phyloP scores from a whole-genome alignment of 1,140 invertebrate genomes.

The Luehdorfia chinensis region DNA sequence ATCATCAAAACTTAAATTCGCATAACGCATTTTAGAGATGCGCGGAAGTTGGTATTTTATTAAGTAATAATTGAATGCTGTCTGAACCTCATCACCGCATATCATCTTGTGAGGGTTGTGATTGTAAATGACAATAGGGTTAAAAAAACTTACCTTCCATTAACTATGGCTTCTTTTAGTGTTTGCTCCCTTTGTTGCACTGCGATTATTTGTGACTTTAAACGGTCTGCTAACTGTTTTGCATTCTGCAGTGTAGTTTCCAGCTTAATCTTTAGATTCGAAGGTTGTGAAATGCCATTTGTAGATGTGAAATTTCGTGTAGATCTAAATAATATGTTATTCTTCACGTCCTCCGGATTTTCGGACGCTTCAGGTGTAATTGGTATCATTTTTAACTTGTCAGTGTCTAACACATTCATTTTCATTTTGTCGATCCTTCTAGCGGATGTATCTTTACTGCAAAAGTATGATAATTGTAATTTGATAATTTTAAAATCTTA shows the following conservation, averaged over 20 bases:
- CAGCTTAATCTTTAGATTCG: conserved; percentile 26
- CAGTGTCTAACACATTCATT: neutral
- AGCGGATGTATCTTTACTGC: neutral
- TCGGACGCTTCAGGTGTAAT: neutral
- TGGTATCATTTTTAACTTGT: neutral
- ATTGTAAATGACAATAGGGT: too few species aligned
- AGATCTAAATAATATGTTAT: neutral
- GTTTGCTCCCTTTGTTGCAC: conserved; percentile 28
- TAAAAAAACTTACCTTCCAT: conserved; percentile 40
- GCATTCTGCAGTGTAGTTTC: conserved; percentile 37
- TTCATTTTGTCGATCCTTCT: conserved; percentile 3
- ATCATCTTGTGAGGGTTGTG: too few species aligned
- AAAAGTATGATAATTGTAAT: too few species aligned
- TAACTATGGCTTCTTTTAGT: conserved; percentile 49
- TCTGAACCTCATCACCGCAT: too few species aligned
- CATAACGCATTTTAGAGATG: too few species aligned
- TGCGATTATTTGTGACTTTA: conserved; percentile 38
- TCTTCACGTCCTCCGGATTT: neutral
- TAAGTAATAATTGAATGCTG: too few species aligned
- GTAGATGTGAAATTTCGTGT: conserved; percentile 7
- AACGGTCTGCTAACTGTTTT: conserved; percentile 28
- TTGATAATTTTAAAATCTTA: too few species aligned
- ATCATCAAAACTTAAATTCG: too few species aligned
- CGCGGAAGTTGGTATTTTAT: too few species aligned
- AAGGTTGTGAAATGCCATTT: neutral